Conservation (phyloP, 2,113 vertebrate genomes). For the Vireo altiloquus region DNA sequence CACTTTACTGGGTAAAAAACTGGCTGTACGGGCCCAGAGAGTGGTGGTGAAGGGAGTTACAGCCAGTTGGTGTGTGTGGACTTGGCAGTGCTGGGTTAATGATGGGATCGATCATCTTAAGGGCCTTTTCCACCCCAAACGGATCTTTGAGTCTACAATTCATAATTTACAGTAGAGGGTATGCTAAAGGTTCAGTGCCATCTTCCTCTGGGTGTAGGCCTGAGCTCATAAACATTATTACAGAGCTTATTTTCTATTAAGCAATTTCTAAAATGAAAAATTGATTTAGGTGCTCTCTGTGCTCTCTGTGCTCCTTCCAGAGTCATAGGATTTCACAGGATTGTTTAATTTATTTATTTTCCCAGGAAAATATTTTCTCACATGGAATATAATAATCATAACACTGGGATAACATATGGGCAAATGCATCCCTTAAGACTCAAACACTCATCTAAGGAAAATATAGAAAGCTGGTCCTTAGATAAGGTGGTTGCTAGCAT, state of each 20-base stretch:
- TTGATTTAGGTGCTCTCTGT: neutral
- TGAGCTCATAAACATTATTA: neutral
- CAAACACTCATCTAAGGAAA: neutral
- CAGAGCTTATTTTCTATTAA: neutral
- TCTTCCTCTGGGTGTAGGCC: neutral
- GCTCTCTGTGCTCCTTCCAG: neutral
- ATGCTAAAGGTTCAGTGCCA: neutral
- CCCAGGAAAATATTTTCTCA: neutral
- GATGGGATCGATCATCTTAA: rapidly evolving
- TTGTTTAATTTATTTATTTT: neutral
- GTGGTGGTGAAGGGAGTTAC: neutral
- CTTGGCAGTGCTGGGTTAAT: neutral
- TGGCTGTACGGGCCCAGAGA: neutral
- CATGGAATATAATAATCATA: neutral
- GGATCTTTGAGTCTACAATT: neutral
- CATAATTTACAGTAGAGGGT: neutral
- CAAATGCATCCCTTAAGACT: neutral
- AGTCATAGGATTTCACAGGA: neutral
- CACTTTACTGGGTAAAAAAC: neutral
- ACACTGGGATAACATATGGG: neutral
- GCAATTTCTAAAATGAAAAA: neutral
- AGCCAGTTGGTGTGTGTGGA: too few relatives aligned
- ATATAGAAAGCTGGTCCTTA: neutral
- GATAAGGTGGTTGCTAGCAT: neutral
- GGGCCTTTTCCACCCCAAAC: neutral